These are phyloP conservation scores for Neodon shergylaensis DNA, from an alignment of 2,113 vertebrate genomes.

Conservation along the genomic window DNA sequence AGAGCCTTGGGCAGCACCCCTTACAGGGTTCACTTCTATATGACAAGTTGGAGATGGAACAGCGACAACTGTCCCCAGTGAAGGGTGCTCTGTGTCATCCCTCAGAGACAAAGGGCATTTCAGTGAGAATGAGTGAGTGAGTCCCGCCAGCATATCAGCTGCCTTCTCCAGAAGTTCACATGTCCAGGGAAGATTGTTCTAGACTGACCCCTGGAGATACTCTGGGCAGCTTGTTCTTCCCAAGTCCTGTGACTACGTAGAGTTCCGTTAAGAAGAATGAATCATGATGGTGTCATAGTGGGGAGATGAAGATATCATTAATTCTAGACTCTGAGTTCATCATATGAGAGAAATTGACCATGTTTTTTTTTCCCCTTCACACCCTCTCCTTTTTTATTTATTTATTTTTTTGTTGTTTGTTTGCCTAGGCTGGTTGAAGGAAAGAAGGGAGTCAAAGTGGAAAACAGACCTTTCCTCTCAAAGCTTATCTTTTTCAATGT, in stretches of 20 bases:
- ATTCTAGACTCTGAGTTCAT: not conserved
- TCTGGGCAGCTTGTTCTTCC: not conserved
- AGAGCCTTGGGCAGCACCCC: not conserved
- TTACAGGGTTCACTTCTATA: not conserved
- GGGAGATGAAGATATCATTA: too few relatives aligned
- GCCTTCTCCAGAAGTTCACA: not conserved
- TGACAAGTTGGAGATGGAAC: not conserved
- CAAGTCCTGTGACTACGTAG: not conserved
- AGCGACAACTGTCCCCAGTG: not conserved
- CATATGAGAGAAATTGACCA: rapidly evolving
- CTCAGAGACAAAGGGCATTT: not conserved
- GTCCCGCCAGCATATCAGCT: too few relatives aligned
- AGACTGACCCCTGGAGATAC: not conserved
- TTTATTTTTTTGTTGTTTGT: constrained; percentile 43
- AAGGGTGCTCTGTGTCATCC: rapidly evolving
- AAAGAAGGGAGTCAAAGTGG: constrained; percentile 93
- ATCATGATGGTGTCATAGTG: rapidly evolving
- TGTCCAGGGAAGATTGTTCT: not conserved
- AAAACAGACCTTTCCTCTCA: constrained; percentile 91
- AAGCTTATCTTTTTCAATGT: constrained; percentile 97
- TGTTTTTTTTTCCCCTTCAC: not conserved
- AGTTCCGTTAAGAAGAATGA: not conserved
- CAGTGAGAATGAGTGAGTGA: not conserved
- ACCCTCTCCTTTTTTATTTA: not conserved
- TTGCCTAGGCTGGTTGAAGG: constrained; percentile 90